Evolutionary conservation across 2,113 vertebrate genomes (phyloP).

Genomic region (Cyanistes caeruleus): DNA sequence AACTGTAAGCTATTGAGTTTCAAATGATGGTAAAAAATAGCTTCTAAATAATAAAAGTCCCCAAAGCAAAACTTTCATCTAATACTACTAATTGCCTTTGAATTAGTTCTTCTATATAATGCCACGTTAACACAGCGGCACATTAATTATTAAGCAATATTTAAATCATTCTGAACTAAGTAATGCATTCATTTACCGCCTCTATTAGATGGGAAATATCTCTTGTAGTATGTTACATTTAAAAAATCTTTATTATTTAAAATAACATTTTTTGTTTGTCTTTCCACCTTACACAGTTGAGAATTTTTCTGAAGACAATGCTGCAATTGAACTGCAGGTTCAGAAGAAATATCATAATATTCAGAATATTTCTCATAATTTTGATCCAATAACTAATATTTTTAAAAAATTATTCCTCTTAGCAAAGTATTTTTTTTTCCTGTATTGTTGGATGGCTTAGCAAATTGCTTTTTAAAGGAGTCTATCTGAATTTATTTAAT

Average conservation of each 20-base stretch:
- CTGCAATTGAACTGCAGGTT: background rate
- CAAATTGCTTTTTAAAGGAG: slow-evolving; percentile 24
- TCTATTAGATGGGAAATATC: background rate
- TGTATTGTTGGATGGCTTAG: background rate
- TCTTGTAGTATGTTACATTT: background rate
- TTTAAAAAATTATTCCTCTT: background rate
- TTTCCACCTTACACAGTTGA: background rate
- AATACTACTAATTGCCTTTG: slow-evolving; percentile 55
- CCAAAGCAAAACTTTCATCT: slow-evolving; percentile 64
- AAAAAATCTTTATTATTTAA: background rate
- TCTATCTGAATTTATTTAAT: slow-evolving; percentile 8
- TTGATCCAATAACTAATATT: background rate
- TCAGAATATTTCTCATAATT: background rate
- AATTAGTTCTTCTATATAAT: slow-evolving; percentile 49
- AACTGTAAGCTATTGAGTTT: background rate
- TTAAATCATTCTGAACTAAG: slow-evolving; percentile 50
- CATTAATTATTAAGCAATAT: slow-evolving; percentile 64
- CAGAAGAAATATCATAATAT: background rate
- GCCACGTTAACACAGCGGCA: background rate
- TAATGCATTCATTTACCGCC: background rate
- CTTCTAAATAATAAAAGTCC: slow-evolving; percentile 63
- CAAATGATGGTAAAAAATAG: slow-evolving; percentile 54
- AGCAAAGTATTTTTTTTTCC: background rate
- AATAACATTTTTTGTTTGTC: background rate
- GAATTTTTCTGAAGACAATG: background rate